Evolutionary conservation across 2,113 vertebrate genomes (phyloP).

Genomic region (Neomonachus schauinslandi): DNA sequence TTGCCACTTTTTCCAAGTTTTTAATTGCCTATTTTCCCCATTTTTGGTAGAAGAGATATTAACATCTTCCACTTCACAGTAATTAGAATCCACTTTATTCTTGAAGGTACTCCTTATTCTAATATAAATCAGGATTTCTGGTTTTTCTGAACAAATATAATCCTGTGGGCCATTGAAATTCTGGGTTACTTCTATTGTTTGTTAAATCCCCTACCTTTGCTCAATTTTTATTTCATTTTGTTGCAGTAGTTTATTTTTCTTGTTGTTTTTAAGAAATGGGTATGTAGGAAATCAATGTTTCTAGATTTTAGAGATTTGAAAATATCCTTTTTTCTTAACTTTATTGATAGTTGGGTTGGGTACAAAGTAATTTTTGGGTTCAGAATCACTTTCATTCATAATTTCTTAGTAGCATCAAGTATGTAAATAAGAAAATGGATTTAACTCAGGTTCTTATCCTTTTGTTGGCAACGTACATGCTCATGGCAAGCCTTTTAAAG

Average conservation of each 20-base stretch:
- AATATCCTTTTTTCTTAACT: neutral
- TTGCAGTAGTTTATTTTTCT: neutral
- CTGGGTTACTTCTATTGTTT: neutral
- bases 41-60: neutral
- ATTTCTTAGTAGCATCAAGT: neutral
- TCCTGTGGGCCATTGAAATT: neutral
- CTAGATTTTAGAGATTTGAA: neutral
- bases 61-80: neutral
- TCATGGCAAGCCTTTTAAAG: neutral
- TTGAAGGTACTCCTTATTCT: neutral
- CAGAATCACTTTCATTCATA: neutral
- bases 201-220: neutral
- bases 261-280: neutral
- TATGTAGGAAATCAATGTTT: neutral
- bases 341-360: neutral
- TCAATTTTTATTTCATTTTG: neutral
- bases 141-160: neutral
- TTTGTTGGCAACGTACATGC: neutral
- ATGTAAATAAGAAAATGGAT: neutral
- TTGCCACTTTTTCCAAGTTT: neutral
- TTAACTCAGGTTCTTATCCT: neutral
- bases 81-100: neutral
- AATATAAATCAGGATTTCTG: neutral
- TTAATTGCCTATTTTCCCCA: neutral
- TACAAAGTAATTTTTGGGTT: neutral